Percentiles rank a stretch among this genome's conserved stretches.
phyloP scores from a whole-genome alignment of 2,888 invertebrate genomes.

The Drosophila vallismaia region DNA sequence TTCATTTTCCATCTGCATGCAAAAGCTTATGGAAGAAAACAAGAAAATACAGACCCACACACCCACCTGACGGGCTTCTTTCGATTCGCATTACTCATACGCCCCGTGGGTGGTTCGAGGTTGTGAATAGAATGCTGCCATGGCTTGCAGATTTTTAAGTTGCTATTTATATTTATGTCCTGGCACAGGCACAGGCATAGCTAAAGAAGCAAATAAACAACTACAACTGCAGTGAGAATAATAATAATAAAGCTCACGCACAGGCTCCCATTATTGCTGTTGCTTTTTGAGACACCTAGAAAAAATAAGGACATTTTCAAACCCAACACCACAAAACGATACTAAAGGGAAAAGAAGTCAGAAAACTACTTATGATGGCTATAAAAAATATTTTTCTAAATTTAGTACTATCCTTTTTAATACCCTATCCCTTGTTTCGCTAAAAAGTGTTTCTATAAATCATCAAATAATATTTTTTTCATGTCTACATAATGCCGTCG shows the following conservation, averaged over 20 bases:
- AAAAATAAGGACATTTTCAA: not conserved
- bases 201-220: constrained; percentile 22
- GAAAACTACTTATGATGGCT: not conserved
- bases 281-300: not conserved
- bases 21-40: constrained; percentile 2
- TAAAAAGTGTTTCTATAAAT: not conserved
- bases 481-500: constrained; percentile 23
- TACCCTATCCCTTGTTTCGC: not conserved
- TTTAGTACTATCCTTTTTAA: not conserved
- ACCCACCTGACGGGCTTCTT: constrained; percentile 26
- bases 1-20: constrained; percentile 38
- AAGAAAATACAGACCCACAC: not conserved
- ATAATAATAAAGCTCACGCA: constrained; percentile 54
- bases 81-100: constrained; percentile 64
- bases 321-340: not conserved
- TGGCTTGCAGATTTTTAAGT: constrained; percentile 57
- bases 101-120: constrained; percentile 52
- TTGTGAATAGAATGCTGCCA: constrained; percentile 28
- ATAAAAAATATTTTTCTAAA: not conserved
- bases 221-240: constrained; percentile 41
- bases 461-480: constrained; percentile 5
- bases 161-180: constrained; percentile 70
- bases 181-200: constrained; percentile 43
- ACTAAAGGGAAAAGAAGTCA: too few relatives aligned
- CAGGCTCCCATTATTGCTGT: constrained; percentile 26